Percentiles rank a stretch among this genome's conserved stretches.
These are phyloP conservation scores for Amblyopsis hoosieri DNA, from an alignment of 2,797 vertebrate species.

Conservation along the genomic window DNA sequence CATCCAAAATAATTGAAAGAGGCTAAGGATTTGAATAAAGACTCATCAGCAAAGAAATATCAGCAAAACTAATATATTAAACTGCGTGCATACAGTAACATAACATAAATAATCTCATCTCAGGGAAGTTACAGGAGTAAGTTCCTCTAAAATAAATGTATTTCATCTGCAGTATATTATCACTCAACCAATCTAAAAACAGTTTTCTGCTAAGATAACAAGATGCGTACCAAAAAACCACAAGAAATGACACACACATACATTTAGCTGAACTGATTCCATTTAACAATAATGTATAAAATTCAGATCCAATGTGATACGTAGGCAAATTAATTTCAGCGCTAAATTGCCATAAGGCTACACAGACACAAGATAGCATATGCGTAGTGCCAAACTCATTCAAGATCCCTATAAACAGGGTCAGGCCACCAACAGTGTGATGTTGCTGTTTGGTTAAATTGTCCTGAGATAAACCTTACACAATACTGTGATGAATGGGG, in stretches of 20 bases:
- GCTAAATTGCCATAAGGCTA: conserved; percentile 16
- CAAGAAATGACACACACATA: not conserved
- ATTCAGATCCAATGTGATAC: conserved; percentile 32
- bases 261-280: too few species aligned
- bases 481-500: too few species aligned
- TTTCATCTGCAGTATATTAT: not conserved
- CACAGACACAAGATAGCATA: conserved; percentile 9
- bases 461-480: too few species aligned
- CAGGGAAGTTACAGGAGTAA: too few species aligned
- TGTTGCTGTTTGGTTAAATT: conserved; percentile 7
- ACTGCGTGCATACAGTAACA: too few species aligned
- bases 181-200: not conserved
- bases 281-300: conserved; percentile 10
- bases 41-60: too few species aligned
- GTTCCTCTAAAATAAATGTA: too few species aligned
- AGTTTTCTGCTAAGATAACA: not conserved
- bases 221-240: not conserved
- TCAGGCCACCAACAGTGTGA: conserved; percentile 30
- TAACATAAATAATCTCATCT: too few species aligned
- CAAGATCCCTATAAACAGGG: conserved; percentile 31
- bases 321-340: conserved; percentile 16
- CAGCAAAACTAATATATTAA: too few species aligned
- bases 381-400: too few species aligned
- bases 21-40: too few species aligned
- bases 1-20: too few species aligned